Base-by-base conservation (phyloP, 2,797 vertebrate genomes). In the Trematomus bernacchii region DNA sequence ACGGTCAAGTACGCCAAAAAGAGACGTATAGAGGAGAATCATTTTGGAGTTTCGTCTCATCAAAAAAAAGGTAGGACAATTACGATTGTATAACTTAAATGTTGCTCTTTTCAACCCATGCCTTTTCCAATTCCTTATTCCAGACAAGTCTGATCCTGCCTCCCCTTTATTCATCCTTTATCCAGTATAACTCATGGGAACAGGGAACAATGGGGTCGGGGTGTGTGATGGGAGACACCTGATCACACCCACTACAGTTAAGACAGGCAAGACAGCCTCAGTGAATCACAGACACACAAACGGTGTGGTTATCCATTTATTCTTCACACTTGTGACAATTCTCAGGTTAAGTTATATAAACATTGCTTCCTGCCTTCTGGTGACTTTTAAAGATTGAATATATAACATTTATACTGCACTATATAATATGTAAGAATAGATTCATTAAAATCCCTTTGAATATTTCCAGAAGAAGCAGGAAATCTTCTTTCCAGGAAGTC, bases 1-100 rank as follows among this genome's bases (percentile, higher is more conserved):
- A 91, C 88, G 0, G 92, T 93, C 58, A 93, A 77, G 40, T 85
- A 78, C 30, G 54, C 52, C 1, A 96, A 95, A 76, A 95, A 87
- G 85, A 93, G 94, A 77, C 93, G 93, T 10, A 37, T 88, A 2
- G 79, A 93, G 12, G 87, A 87, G 23, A 66, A 80, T 60, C 18
- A 48, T 60, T 54, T 21, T 42, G 73, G 84, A 47, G 27, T 27
- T 67, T 80, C 81, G 18, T 73, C 71, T 44, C 21, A 76, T 71
- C 77, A 47, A 62, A 83, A 68, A 51, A 71, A 75, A 95, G 95
- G 95, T 97, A 91, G 1, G 79, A 12, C 21, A 30, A 33, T 43
- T 13, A n/a, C 9, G 2, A 9, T 23, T 57, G 0, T 62, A n/a
- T 16, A 43, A 61, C 27, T 21, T 19, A 2, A 4, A 7, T 63